Evolutionary conservation across 2,797 vertebrate species (phyloP).

Genomic region (Eulemur coronatus): DNA sequence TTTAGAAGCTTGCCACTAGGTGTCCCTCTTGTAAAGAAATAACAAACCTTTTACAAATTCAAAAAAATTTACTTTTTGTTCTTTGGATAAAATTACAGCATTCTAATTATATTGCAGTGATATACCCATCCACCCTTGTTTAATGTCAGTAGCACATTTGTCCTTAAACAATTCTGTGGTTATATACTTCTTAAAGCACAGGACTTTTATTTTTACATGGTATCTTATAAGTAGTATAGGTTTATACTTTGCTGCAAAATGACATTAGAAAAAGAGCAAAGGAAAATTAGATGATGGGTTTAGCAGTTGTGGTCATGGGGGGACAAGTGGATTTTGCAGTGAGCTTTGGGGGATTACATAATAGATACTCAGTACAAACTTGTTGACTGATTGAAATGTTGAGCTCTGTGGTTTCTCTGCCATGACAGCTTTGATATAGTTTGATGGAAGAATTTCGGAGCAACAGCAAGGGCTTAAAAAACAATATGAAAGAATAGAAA

Average conservation of each 20-base stretch:
- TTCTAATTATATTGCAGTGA: slow-evolving; percentile 37
- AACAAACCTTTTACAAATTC: slow-evolving; percentile 18
- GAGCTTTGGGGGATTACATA: neutral
- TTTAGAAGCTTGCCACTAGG: slow-evolving; percentile 79
- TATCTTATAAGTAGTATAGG: neutral
- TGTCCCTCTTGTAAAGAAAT: slow-evolving; percentile 83
- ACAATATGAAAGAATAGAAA: neutral
- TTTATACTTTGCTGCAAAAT: slow-evolving; percentile 25
- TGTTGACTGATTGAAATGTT: neutral
- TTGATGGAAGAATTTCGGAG: slow-evolving; percentile 41
- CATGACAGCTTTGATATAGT: neutral
- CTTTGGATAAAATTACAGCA: slow-evolving; percentile 41
- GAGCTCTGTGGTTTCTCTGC: neutral
- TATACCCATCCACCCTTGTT: neutral
- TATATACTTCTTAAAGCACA: neutral
- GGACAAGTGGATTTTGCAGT: slow-evolving; percentile 46
- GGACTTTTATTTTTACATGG: neutral
- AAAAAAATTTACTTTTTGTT: slow-evolving; percentile 44
- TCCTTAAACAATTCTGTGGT: neutral
- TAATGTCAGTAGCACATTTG: slow-evolving; percentile 8
- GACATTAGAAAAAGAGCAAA: slow-evolving; percentile 43
- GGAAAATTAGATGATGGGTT: slow-evolving; percentile 20
- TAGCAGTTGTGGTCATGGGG: slow-evolving; percentile 3
- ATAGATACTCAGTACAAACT: neutral
- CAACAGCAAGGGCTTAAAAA: neutral